Evolutionary conservation across 2,888 invertebrate genomes (phyloP).

Genomic region (Agonopterix alstromeriana): DNA sequence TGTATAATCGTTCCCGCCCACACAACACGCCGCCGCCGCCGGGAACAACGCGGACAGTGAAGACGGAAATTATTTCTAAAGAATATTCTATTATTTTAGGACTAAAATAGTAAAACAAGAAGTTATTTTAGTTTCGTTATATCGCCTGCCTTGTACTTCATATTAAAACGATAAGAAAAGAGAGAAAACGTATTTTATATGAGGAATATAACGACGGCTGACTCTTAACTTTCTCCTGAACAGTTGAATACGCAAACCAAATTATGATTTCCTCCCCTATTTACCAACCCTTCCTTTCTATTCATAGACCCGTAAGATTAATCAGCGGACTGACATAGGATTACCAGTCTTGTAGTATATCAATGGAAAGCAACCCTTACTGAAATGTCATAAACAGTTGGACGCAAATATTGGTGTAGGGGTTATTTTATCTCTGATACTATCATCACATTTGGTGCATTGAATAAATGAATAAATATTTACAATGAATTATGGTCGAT

Average conservation of each 20-base stretch:
- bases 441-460: no score
- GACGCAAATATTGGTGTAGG: no score
- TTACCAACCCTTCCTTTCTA: background rate
- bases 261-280: background rate
- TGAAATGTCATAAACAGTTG: conserved; percentile 13
- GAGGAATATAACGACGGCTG: no score
- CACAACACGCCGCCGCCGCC: background rate
- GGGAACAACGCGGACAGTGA: background rate
- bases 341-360: conserved; percentile 20
- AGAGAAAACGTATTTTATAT: no score
- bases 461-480: no score
- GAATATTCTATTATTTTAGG: background rate
- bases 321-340: conserved; percentile 14
- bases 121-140: no score
- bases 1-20: no score
- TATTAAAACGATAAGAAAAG: no score
- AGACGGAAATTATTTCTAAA: background rate
- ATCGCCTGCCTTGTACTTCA: no score
- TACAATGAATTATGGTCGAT: no score
- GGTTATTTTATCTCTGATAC: no score
- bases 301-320: conserved; percentile 11
- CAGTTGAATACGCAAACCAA: background rate
- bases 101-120: no score
- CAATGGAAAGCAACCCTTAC: conserved; percentile 20
- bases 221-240: background rate